These are phyloP conservation scores for Zoanthus gigantus DNA, from an alignment of 92 coral and sea anemone genomes.

Conservation along the genomic window DNA sequence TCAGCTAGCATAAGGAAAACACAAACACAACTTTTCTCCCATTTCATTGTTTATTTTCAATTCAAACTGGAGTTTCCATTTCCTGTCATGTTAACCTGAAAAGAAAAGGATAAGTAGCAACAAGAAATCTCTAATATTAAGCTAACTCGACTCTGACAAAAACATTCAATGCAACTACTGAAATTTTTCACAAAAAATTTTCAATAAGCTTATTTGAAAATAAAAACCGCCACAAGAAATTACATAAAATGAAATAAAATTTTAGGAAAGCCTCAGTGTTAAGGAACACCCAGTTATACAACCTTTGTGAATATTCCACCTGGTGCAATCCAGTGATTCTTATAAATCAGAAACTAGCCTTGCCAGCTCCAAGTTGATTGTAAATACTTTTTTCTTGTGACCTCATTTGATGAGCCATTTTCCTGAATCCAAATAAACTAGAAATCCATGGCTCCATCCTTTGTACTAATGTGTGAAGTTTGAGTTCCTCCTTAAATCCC, in stretches of 20 bases:
- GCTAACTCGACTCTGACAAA: neutral
- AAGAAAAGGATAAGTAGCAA: constrained; percentile 28
- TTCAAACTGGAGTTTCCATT: neutral
- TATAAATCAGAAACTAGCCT: constrained; percentile 28
- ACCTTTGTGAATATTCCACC: constrained; percentile 28
- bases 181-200: neutral
- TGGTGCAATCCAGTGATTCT: constrained; percentile 32
- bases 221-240: neutral
- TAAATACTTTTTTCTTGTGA: constrained; percentile 40
- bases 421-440: constrained; percentile 47
- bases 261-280: neutral
- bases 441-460: constrained; percentile 40
- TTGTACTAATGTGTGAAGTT: constrained; percentile 46
- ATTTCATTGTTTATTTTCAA: constrained; percentile 11
- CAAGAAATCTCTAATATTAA: neutral
- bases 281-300: constrained; percentile 33
- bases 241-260: neutral
- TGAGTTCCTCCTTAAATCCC: constrained; percentile 32
- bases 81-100: constrained; percentile 29
- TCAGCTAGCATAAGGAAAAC: neutral
- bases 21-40: neutral
- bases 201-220: neutral
- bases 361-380: constrained; percentile 35
- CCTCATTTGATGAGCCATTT: constrained; percentile 33
- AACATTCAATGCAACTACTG: neutral